These are phyloP conservation scores for Sepiola atlantica DNA, from an alignment of 2,888 invertebrate genomes.

Conservation along the genomic window DNA sequence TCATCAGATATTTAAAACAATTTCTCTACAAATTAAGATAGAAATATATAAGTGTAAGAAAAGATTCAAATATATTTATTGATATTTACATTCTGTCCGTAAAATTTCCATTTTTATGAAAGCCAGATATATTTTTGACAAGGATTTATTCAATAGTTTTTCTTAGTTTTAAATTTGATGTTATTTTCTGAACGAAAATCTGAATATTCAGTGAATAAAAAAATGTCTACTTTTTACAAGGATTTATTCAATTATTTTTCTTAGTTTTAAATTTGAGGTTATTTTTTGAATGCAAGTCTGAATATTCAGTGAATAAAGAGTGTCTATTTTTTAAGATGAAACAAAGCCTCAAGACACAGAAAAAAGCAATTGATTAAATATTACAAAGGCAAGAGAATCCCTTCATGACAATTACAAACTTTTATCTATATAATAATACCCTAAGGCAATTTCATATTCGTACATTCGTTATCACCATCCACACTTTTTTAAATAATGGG, in stretches of 20 bases:
- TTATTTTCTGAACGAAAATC: not conserved
- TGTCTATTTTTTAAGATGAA: not conserved
- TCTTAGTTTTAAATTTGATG: not conserved
- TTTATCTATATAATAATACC: no score
- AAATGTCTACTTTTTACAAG: no score
- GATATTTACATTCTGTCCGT: not conserved
- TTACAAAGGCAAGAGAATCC: no score
- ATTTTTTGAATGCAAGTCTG: not conserved
- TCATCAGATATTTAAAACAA: not conserved
- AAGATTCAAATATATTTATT: not conserved
- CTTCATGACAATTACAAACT: no score
- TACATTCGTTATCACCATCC: no score
- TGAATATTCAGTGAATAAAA: not conserved
- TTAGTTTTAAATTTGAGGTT: not conserved
- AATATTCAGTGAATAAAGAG: not conserved
- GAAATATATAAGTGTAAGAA: not conserved
- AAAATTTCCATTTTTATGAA: not conserved
- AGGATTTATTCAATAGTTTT: not conserved
- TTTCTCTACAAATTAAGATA: not conserved
- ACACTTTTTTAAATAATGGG: no score
- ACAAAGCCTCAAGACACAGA: no score
- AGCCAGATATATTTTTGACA: not conserved
- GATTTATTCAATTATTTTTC: not conserved
- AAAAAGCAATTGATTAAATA: no score
- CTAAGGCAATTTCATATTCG: no score